Conservation (phyloP, 2,113 vertebrate species). For the Microtus ochrogaster region DNA sequence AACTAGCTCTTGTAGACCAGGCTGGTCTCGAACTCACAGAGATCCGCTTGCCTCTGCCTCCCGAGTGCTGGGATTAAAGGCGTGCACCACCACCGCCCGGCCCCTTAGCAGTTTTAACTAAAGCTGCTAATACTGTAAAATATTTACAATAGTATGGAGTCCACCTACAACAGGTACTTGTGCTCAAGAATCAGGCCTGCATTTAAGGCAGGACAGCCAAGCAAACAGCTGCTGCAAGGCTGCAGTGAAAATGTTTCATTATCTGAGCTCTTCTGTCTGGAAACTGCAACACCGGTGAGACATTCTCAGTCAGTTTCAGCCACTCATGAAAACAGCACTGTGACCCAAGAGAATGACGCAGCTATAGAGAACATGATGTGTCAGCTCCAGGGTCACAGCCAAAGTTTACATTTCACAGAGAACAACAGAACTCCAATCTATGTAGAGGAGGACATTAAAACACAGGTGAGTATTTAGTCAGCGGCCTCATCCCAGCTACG, state of each 20-base stretch:
- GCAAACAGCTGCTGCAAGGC: neutral
- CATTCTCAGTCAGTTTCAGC: neutral
- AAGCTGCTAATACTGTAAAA: no score
- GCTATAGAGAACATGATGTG: neutral
- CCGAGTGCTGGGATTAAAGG: no score
- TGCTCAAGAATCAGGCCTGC: neutral
- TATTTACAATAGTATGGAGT: neutral
- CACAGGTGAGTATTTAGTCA: neutral
- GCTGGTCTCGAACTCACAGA: no score
- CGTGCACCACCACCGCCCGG: no score
- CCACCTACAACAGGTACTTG: neutral
- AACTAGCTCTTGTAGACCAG: no score
- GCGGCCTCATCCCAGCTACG: no score
- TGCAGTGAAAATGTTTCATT: neutral
- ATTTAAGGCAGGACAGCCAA: neutral
- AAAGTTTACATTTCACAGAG: neutral
- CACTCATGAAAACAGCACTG: neutral
- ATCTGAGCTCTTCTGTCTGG: neutral
- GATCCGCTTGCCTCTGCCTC: no score
- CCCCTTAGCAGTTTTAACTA: neutral
- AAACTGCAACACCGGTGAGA: neutral
- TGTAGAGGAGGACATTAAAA: neutral
- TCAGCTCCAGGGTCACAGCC: neutral
- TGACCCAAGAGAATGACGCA: neutral
- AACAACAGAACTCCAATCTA: neutral